phyloP scores from a whole-genome alignment of 1,140 invertebrate species.

The Calosoma granatense region DNA sequence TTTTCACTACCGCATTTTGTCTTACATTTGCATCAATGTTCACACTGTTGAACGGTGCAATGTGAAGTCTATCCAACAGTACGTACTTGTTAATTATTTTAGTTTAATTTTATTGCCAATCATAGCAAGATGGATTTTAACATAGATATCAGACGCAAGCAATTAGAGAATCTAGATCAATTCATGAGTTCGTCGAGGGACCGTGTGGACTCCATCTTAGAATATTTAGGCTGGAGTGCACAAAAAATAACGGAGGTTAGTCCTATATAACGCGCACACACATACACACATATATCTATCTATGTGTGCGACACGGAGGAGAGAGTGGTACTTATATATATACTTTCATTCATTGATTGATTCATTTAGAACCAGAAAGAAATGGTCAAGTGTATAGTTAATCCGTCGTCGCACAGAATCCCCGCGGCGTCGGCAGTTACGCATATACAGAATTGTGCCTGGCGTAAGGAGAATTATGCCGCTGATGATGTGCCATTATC shows the following conservation, averaged over 20 bases:
- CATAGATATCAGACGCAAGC: constrained; percentile 29
- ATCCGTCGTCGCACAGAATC: constrained; percentile 36
- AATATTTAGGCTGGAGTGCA: constrained; percentile 25
- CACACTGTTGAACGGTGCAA: too few relatives aligned
- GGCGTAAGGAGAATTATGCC: constrained; percentile 39
- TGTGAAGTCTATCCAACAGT: too few relatives aligned
- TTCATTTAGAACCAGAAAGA: constrained; percentile 14
- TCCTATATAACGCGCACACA: background rate
- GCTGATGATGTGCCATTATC: constrained; percentile 36
- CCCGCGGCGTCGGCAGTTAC: constrained; percentile 29
- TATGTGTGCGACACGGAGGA: background rate
- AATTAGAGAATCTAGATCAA: constrained; percentile 31
- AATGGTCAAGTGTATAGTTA: constrained; percentile 35
- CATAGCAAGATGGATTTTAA: constrained; percentile 32
- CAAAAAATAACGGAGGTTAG: constrained; percentile 16
- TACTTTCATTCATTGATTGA: constrained; percentile 9
- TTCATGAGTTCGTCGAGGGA: constrained; percentile 28
- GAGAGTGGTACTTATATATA: background rate
- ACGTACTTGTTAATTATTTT: too few relatives aligned
- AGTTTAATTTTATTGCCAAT: too few relatives aligned
- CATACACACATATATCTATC: background rate
- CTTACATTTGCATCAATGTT: too few relatives aligned
- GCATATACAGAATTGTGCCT: constrained; percentile 38
- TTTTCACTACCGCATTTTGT: too few relatives aligned
- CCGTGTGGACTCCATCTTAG: constrained; percentile 25